These are phyloP conservation scores for Phylloscopus collybita DNA, from an alignment of 2,797 vertebrate species.

Conservation along the genomic window DNA sequence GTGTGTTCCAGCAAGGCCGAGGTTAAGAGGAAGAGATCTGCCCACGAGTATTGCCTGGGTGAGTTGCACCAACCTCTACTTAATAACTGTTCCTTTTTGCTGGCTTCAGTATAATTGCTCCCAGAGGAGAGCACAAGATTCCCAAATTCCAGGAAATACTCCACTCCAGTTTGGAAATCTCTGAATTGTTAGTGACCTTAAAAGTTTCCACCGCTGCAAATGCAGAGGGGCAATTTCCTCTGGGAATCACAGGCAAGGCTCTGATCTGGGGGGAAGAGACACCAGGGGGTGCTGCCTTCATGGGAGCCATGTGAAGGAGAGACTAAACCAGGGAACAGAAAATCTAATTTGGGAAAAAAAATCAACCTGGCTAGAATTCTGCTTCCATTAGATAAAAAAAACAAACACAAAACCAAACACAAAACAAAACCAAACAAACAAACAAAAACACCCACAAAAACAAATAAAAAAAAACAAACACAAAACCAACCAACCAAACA, in stretches of 20 bases:
- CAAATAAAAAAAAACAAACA: too few relatives aligned
- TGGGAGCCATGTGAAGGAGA: not conserved
- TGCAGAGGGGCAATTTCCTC: not conserved
- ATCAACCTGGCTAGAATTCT: not conserved
- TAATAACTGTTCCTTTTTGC: not conserved
- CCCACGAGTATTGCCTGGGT: rapidly evolving
- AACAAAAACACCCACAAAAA: too few relatives aligned
- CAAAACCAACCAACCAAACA: too few relatives aligned
- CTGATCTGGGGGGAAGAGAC: not conserved
- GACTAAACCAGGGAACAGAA: not conserved
- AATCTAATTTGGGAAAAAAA: not conserved
- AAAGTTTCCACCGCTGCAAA: not conserved
- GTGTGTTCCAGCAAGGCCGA: not conserved
- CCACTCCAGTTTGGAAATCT: not conserved
- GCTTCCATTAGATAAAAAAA: not conserved
- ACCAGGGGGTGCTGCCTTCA: not conserved
- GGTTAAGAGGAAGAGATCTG: not conserved
- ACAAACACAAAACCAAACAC: not conserved
- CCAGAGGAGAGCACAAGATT: not conserved
- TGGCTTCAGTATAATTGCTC: not conserved
- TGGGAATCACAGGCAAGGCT: not conserved
- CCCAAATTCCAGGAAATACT: not conserved
- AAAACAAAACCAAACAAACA: too few relatives aligned
- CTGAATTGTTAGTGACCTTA: not conserved
- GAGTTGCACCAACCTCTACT: not conserved